Evolutionary conservation across 2,888 invertebrate genomes (phyloP), one percentile per base, ranked within the genome.

Genomic region (Erynnis tages): DNA sequence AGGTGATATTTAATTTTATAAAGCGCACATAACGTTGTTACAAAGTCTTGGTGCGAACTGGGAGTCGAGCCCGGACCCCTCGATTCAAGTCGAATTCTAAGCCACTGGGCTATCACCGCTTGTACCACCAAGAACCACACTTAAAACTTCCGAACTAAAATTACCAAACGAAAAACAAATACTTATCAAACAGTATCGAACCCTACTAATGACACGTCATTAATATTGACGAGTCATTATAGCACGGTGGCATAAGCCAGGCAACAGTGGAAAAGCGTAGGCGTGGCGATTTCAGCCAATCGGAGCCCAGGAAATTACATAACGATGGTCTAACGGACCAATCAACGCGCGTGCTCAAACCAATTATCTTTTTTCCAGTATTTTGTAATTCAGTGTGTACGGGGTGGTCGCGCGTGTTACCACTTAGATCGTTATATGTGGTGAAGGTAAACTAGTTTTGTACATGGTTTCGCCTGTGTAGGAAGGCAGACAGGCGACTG

Each of bases 151-250:
- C n/a, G n/a, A n/a, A n/a, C n/a, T n/a, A n/a, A n/a, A n/a, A n/a
- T 4, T 27, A 27, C 27, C n/a, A 11, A 29, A 8, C 23, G n/a
- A n/a, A 4, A 38, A 25, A 11, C 23, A 21, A 37, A 21, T 19
- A 37, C 5, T 37, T 37, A 56, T 43, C 32, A 41, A 8, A 34
- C 8, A 19, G 13, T 19, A 14, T 35, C 34, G 34, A 23, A 10
- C 11, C 14, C n/a, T 7, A 14, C 23, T 82, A 84, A 85, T 85
- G 77, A 74, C 75, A 73, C 73, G 77, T 78, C 79, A 80, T 87
- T 74, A 86, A 76, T 60, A 84, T 85, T 81, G 76, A 61, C 53
- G 65, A 67, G 71, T 8, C 32, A 66, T 82, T 83, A 81, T 76
- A n/a, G 70, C 35, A 37, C 27, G 50, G 54, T 66, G 60, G 58